These are phyloP conservation scores for Mesodorylaimus sp. DNA, from an alignment of 2,888 invertebrate genomes.

Conservation along the genomic window DNA sequence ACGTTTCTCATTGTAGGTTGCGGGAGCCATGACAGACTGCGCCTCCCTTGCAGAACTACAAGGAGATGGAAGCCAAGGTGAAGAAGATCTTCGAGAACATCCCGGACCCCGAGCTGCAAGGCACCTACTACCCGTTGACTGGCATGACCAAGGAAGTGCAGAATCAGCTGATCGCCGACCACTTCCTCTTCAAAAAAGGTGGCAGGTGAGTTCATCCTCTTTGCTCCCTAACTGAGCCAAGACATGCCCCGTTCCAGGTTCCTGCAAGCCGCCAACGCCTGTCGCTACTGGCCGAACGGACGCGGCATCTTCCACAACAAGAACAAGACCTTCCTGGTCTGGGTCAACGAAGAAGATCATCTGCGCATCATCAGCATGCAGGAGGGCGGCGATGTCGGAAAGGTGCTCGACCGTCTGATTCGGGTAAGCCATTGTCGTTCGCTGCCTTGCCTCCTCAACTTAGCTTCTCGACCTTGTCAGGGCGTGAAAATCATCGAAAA, in stretches of 20 bases:
- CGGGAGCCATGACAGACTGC: too few species aligned
- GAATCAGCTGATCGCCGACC: conserved; percentile 85
- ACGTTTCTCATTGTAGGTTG: too few species aligned
- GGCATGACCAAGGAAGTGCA: conserved; percentile 40
- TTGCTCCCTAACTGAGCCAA: background rate
- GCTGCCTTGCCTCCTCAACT: conserved; percentile 50
- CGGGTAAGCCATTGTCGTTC: too few species aligned
- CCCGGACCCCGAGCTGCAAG: conserved; percentile 52
- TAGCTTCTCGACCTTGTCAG: too few species aligned
- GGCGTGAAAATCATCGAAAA: conserved; percentile 86
- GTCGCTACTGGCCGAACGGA: conserved; percentile 63
- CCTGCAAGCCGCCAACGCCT: conserved; percentile 28
- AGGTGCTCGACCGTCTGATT: conserved; percentile 50
- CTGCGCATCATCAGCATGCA: conserved; percentile 58
- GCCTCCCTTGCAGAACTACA: conserved; percentile 58
- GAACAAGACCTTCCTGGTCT: conserved; percentile 55
- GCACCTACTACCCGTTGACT: conserved; percentile 68
- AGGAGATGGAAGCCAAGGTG: conserved; percentile 60
- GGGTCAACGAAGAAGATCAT: conserved; percentile 87
- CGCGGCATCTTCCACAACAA: conserved; percentile 70
- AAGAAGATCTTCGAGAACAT: conserved; percentile 16
- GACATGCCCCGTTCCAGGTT: too few species aligned
- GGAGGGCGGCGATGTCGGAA: conserved; percentile 51
- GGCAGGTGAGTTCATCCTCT: conserved; percentile 43
- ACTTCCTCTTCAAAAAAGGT: conserved; percentile 94